phyloP scores from a whole-genome alignment of 23 tunicate genomes.

The Styela clava region DNA sequence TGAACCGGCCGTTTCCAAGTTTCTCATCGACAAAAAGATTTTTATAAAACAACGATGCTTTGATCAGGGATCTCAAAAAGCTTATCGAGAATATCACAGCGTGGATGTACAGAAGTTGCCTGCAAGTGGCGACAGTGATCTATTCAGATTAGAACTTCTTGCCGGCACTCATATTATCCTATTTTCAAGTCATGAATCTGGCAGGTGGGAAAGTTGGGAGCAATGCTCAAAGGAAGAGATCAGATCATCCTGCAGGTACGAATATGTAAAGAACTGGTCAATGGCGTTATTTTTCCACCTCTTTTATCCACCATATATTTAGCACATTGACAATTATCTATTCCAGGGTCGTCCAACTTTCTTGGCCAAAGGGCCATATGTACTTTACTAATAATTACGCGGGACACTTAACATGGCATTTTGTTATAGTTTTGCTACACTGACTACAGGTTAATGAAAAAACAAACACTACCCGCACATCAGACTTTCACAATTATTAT shows the following conservation, averaged over 20 bases:
- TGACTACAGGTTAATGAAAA: no score
- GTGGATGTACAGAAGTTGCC: background rate
- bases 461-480: no score
- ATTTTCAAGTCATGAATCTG: background rate
- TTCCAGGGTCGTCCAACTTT: no score
- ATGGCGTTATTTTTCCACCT: no score
- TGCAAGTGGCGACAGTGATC: background rate
- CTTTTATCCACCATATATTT: no score
- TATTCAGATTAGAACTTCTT: background rate
- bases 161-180: background rate
- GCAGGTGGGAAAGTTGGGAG: background rate
- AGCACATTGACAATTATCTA: no score
- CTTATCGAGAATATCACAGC: background rate
- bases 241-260: background rate
- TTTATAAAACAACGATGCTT: background rate
- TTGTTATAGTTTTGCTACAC: no score
- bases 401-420: no score
- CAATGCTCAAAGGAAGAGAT: background rate
- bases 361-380: no score
- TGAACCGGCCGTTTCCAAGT: background rate
- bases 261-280: no score
- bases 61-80: background rate
- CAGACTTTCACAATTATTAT: no score
- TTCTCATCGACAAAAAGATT: background rate
- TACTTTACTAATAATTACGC: no score